Percentiles rank a stretch among this genome's conserved stretches.
These are phyloP conservation scores for Tetanocera ferruginea DNA, from an alignment of 2,888 invertebrate species.

Conservation along the genomic window DNA sequence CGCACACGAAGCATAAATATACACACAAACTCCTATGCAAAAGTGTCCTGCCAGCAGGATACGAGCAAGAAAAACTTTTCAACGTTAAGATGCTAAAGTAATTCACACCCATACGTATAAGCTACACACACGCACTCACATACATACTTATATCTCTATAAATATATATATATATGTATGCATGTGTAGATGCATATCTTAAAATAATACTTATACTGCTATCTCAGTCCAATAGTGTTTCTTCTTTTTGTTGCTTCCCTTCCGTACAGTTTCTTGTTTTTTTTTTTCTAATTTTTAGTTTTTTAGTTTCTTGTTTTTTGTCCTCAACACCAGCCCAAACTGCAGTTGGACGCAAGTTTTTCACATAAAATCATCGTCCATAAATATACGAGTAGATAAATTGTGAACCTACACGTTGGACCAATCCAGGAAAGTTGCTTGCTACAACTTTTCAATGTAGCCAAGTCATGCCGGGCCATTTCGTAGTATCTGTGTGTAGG, in stretches of 20 bases:
- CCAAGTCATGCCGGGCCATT: too few species aligned
- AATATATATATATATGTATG: neutral
- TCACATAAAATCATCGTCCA: constrained; percentile 25
- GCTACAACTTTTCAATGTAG: too few species aligned
- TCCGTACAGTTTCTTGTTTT: too few species aligned
- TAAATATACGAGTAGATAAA: constrained; percentile 14
- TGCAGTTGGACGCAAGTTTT: constrained; percentile 26
- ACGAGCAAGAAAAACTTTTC: constrained; percentile 21
- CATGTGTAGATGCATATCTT: too few species aligned
- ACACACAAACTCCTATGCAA: constrained; percentile 4
- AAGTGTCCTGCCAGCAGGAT: neutral
- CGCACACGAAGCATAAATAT: neutral
- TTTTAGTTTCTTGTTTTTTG: neutral
- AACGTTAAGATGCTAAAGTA: constrained; percentile 17
- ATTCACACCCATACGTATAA: constrained; percentile 10
- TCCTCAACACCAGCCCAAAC: constrained; percentile 5
- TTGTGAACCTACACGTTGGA: neutral
- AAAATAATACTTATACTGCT: too few species aligned
- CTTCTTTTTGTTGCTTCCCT: too few species aligned
- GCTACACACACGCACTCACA: neutral
- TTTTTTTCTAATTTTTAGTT: too few species aligned
- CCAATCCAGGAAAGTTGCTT: too few species aligned
- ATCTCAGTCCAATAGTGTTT: too few species aligned
- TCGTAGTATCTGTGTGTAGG: too few species aligned
- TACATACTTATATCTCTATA: neutral